A percentile compares a stretch with the other conserved stretches of the same genome.
Conservation (phyloP, 2,113 vertebrate species). For the Circaetus gallicus region DNA sequence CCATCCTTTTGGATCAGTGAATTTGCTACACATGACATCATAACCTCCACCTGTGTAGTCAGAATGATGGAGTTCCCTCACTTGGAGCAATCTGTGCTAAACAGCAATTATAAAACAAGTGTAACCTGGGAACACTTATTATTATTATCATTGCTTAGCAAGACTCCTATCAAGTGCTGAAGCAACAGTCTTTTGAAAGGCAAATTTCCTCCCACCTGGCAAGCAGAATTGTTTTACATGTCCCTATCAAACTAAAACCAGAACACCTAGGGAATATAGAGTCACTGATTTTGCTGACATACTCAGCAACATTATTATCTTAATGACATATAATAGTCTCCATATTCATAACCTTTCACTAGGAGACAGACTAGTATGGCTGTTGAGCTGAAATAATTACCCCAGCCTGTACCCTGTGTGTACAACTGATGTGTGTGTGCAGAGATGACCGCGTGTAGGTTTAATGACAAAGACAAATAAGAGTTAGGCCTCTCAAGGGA, state of each 20-base stretch:
- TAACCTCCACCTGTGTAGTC: not conserved
- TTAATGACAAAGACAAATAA: not conserved
- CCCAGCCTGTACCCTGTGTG: not conserved
- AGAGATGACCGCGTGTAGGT: not conserved
- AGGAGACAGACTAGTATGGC: not conserved
- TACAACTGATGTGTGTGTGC: not conserved
- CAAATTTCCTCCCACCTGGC: constrained; percentile 32
- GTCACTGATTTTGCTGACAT: not conserved
- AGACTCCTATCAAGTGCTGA: not conserved
- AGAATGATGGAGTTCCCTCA: not conserved
- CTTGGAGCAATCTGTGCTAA: not conserved
- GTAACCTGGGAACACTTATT: not conserved
- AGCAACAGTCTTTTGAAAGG: not conserved
- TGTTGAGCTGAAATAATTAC: not conserved
- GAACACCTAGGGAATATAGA: not conserved
- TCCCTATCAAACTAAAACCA: not conserved
- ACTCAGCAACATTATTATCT: constrained; percentile 21
- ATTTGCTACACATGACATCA: not conserved
- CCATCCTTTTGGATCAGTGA: not conserved
- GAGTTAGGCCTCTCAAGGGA: not conserved
- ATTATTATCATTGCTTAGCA: not conserved
- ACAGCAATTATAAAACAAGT: not conserved
- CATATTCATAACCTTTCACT: not conserved
- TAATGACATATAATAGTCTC: constrained; percentile 41
- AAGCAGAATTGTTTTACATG: not conserved